Percentiles rank a stretch among this genome's conserved stretches.
Evolutionary conservation across 2,797 vertebrate species (phyloP).

Genomic region (Tadarida brasiliensis): DNA sequence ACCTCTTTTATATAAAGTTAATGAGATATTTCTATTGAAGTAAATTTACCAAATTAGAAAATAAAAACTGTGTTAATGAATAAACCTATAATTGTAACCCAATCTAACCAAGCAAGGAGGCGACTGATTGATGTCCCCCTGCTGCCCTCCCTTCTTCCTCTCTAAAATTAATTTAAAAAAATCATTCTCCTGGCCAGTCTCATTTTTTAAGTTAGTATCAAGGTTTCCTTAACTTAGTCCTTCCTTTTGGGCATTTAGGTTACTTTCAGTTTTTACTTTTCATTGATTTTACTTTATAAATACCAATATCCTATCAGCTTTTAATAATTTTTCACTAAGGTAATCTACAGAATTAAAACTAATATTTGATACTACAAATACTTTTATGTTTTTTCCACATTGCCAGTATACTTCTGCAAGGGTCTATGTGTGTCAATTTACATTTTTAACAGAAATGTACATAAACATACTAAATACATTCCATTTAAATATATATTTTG

Average conservation of each 20-base stretch:
- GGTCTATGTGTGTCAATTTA: not conserved
- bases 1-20: not conserved
- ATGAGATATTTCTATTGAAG: not conserved
- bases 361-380: not conserved
- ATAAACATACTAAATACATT: not conserved
- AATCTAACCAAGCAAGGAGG: not conserved
- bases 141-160: too few species aligned
- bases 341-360: not conserved
- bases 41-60: conserved; percentile 34
- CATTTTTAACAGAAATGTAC: not conserved
- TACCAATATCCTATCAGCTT: not conserved
- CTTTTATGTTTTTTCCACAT: not conserved
- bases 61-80: not conserved
- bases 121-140: too few species aligned
- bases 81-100: not conserved
- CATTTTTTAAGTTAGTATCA: not conserved
- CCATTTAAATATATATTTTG: not conserved
- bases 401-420: not conserved
- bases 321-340: not conserved
- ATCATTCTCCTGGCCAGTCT: not conserved
- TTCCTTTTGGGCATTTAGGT: not conserved
- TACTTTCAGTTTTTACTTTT: not conserved
- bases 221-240: not conserved
- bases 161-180: not conserved
- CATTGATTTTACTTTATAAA: not conserved